Evolutionary conservation across 2,113 vertebrate species (phyloP).

Genomic region (Rallus limicola): DNA sequence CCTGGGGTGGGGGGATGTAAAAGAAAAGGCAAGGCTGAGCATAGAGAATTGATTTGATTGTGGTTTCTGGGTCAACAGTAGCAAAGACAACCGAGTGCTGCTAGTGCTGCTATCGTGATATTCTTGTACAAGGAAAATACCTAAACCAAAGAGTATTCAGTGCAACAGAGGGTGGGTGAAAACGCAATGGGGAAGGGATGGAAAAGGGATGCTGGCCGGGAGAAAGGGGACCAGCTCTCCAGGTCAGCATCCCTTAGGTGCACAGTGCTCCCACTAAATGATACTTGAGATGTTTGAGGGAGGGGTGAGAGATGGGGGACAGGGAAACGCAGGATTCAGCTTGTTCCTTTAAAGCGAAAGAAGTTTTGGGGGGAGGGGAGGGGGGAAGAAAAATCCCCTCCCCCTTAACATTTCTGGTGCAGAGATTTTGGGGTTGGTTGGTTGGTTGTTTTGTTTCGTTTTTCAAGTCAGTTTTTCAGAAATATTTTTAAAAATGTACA

Average conservation of each 20-base stretch:
- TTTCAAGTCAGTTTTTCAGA: conserved; percentile 80
- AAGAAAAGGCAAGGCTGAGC: neutral
- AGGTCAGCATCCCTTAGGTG: neutral
- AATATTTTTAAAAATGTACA: conserved; percentile 85
- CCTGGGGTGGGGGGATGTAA: neutral
- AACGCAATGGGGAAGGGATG: neutral
- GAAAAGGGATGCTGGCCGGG: neutral
- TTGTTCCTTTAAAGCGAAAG: conserved; percentile 59
- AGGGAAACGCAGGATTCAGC: conserved; percentile 42
- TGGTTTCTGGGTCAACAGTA: conserved; percentile 11
- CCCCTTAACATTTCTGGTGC: conserved; percentile 70
- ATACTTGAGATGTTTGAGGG: conserved; percentile 55
- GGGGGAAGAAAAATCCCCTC: neutral
- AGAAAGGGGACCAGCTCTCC: neutral
- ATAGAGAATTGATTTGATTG: neutral
- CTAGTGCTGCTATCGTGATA: conserved; percentile 68
- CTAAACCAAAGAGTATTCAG: conserved; percentile 84
- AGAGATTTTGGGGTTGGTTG: conserved; percentile 66
- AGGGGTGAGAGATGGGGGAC: neutral
- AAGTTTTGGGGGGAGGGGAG: neutral
- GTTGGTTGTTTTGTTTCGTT: neutral
- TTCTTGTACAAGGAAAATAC: conserved; percentile 61
- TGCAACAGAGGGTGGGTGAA: conserved; percentile 41
- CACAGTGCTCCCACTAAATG: conserved; percentile 36
- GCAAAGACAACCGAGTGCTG: conserved; percentile 22